phyloP scores from a whole-genome alignment of 2,113 vertebrate genomes.

The Athene noctua region DNA sequence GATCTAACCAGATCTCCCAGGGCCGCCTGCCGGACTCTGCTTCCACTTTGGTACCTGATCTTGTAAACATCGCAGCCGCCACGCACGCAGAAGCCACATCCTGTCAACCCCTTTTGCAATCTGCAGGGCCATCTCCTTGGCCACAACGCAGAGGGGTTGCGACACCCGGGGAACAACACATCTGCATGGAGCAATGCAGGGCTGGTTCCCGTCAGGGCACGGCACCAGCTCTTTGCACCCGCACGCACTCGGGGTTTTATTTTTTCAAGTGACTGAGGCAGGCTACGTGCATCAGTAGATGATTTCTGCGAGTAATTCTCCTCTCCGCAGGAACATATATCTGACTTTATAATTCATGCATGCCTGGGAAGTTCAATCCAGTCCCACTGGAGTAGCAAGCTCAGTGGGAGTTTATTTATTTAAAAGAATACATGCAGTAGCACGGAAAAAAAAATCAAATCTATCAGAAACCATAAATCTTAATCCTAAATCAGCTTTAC shows the following conservation, averaged over 20 bases:
- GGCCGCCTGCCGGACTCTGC: not conserved
- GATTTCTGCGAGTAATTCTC: not conserved
- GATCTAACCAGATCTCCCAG: not conserved
- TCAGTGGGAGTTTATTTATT: conserved; percentile 58
- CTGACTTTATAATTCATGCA: conserved; percentile 40
- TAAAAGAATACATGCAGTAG: conserved; percentile 44
- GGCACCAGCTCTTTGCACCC: not conserved
- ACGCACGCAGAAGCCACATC: conserved; percentile 18
- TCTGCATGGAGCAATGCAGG: not conserved
- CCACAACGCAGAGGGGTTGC: not conserved
- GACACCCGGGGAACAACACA: not conserved
- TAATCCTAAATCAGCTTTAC: conserved; percentile 12
- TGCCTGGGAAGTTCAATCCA: conserved; percentile 55
- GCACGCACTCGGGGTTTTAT: not conserved
- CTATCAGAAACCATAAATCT: conserved; percentile 2
- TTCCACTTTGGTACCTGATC: not conserved
- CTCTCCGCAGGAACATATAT: not conserved
- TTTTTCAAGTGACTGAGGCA: not conserved
- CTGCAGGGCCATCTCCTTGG: not conserved
- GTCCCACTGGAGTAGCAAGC: conserved; percentile 54
- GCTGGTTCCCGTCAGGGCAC: not conserved
- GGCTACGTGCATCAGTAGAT: not conserved
- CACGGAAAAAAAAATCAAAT: conserved; percentile 27
- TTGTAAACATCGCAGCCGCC: not conserved
- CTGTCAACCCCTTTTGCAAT: not conserved